These are phyloP conservation scores for Mormyrops attenuatus DNA, from an alignment of 2,797 vertebrate genomes.

Conservation along the genomic window DNA sequence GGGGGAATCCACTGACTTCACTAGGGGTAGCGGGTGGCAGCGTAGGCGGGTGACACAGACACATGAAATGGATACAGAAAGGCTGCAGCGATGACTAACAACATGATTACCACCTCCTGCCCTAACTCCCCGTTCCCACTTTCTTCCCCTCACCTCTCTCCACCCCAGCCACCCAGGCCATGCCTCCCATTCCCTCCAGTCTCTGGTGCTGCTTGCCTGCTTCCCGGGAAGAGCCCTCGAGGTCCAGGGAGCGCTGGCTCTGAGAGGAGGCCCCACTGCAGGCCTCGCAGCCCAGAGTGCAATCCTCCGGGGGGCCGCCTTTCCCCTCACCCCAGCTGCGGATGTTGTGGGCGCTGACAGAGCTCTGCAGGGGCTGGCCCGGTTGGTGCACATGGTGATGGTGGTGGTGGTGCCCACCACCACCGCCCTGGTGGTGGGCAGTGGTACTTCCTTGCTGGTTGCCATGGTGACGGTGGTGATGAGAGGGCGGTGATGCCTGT, in stretches of 20 bases:
- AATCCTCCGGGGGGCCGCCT: slow-evolving; percentile 61
- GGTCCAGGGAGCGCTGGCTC: slow-evolving; percentile 78
- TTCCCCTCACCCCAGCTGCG: slow-evolving; percentile 68
- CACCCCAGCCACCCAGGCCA: slow-evolving; percentile 82
- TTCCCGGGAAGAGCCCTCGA: slow-evolving; percentile 72
- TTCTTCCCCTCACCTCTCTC: slow-evolving; percentile 56
- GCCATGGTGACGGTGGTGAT: slow-evolving; percentile 49
- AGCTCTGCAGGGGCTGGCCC: slow-evolving; percentile 69
- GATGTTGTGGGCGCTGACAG: slow-evolving; percentile 73
- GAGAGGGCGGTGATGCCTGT: slow-evolving; percentile 53
- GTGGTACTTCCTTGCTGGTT: slow-evolving; percentile 31
- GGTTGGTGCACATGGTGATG: slow-evolving; percentile 61
- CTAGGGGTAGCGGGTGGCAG: neutral
- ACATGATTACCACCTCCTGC: neutral
- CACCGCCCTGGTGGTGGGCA: slow-evolving; percentile 56
- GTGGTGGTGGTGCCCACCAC: slow-evolving; percentile 47
- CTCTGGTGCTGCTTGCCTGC: slow-evolving; percentile 73
- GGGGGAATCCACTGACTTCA: neutral
- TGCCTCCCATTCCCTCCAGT: slow-evolving; percentile 89
- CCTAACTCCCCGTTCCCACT: neutral
- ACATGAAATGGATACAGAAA: slow-evolving; percentile 41
- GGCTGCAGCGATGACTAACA: neutral
- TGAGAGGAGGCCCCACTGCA: slow-evolving; percentile 53
- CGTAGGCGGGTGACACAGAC: slow-evolving; percentile 16
- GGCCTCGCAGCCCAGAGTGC: slow-evolving; percentile 63